These are phyloP conservation scores for Phragmatobia fuliginosa DNA, from an alignment of 2,888 invertebrate genomes.

Conservation along the genomic window DNA sequence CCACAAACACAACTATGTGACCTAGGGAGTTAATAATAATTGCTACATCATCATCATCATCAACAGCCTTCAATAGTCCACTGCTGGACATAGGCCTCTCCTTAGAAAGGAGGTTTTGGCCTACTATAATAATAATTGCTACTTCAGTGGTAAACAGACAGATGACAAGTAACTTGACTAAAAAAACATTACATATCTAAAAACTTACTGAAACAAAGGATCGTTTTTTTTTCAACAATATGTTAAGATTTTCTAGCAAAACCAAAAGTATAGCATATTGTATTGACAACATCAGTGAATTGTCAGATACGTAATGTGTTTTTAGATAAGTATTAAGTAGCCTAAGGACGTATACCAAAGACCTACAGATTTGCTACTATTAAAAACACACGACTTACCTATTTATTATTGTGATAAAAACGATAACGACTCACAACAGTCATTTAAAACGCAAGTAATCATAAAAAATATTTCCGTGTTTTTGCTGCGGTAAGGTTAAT, in stretches of 20 bases:
- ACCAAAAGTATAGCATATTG: background rate
- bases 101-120: too few species aligned
- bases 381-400: conserved; percentile 29
- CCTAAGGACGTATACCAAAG: background rate
- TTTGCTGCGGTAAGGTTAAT: conserved; percentile 29
- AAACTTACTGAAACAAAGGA: too few species aligned
- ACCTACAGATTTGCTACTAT: too few species aligned
- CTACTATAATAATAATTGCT: too few species aligned
- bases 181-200: too few species aligned
- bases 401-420: background rate
- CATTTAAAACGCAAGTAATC: background rate
- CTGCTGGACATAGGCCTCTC: too few species aligned
- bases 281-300: background rate
- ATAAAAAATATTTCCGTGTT: conserved; percentile 7
- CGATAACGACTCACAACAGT: conserved; percentile 1
- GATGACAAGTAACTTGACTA: too few species aligned
- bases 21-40: too few species aligned
- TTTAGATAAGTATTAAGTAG: conserved; percentile 13
- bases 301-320: background rate
- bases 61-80: too few species aligned
- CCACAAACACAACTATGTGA: too few species aligned
- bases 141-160: too few species aligned
- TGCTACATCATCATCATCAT: too few species aligned
- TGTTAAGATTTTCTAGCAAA: background rate
- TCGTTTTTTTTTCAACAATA: background rate